Conservation (phyloP, 53 echinoderm and acorn worm species). For the Temnopleurus reevesii region DNA sequence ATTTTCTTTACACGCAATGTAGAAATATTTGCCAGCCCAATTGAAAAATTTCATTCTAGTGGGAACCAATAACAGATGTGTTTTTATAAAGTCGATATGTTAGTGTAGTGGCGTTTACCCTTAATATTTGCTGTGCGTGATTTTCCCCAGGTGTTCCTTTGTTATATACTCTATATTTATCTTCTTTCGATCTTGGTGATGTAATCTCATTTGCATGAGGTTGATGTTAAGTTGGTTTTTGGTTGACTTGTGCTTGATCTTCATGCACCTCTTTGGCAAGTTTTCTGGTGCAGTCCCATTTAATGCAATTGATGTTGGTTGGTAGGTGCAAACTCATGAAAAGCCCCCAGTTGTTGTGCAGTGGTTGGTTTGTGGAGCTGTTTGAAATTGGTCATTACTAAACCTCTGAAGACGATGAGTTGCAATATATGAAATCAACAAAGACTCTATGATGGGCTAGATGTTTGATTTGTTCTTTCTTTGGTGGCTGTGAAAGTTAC, state of each 20-base stretch:
- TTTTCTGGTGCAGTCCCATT: slow-evolving; percentile 16
- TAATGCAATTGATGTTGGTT: slow-evolving; percentile 16
- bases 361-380: background rate
- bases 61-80: no score
- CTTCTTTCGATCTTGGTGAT: background rate
- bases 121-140: slow-evolving; percentile 28
- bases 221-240: background rate
- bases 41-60: no score
- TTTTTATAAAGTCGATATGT: slow-evolving; percentile 5
- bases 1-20: no score
- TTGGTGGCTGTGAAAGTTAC: background rate
- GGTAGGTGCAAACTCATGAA: slow-evolving; percentile 31
- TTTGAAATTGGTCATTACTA: background rate
- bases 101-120: background rate
- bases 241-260: background rate
- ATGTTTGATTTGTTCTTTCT: background rate
- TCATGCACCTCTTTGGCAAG: background rate
- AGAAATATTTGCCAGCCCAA: no score
- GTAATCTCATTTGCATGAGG: slow-evolving; percentile 13
- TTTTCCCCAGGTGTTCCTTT: slow-evolving; percentile 35
- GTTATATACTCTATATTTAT: background rate
- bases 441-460: background rate
- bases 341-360: background rate
- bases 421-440: background rate
- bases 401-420: background rate